Conservation (phyloP, 2,113 vertebrate species). For the Pteruthius melanotis region DNA sequence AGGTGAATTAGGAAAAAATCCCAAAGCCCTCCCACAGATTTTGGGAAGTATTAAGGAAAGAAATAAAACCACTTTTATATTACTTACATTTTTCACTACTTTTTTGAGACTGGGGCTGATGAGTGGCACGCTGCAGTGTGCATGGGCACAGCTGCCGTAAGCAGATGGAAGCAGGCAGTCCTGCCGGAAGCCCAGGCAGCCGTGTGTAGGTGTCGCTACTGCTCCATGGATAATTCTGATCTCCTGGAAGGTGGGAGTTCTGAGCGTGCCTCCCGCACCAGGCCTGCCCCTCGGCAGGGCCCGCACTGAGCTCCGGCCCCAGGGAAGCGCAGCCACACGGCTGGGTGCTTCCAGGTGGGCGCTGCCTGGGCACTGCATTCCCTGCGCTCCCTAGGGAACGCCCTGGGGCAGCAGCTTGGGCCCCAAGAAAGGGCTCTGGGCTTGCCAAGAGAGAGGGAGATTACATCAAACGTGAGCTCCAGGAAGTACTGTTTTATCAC, state of each 20-base stretch:
- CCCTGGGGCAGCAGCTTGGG: not conserved
- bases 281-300: not conserved
- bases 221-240: not conserved
- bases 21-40: not conserved
- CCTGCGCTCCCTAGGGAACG: not conserved
- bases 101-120: not conserved
- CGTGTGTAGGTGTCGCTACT: conserved; percentile 43
- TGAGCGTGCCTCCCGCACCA: not conserved
- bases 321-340: not conserved
- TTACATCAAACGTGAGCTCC: accelerated
- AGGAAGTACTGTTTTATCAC: not conserved
- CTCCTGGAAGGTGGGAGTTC: not conserved
- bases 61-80: not conserved
- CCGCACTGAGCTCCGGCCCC: not conserved
- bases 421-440: not conserved
- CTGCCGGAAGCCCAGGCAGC: not conserved
- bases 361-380: not conserved
- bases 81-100: not conserved
- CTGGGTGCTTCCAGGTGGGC: not conserved
- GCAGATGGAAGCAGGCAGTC: not conserved
- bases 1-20: not conserved
- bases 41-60: not conserved
- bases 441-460: not conserved
- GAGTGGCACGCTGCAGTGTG: not conserved
- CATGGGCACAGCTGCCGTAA: not conserved